phyloP scores from a whole-genome alignment of 2,797 vertebrate genomes.

The Malacoraja senta region DNA sequence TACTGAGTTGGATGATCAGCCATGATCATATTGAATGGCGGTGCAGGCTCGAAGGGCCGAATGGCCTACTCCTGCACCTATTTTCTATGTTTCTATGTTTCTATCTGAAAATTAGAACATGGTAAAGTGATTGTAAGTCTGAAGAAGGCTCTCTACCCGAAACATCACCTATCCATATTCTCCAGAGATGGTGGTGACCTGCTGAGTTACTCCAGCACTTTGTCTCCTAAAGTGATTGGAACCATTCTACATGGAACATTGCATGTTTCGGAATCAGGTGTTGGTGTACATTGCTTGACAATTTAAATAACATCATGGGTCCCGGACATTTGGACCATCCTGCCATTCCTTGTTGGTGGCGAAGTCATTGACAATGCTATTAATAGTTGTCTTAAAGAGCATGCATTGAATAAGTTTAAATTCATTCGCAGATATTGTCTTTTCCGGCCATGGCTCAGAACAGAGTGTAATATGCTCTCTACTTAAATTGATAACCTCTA shows the following conservation, averaged over 20 bases:
- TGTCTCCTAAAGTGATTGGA: too few species aligned
- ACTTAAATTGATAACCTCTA: background rate
- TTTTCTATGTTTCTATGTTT: too few species aligned
- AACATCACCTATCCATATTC: too few species aligned
- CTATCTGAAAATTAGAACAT: background rate
- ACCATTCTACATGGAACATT: too few species aligned
- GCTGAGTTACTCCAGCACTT: too few species aligned
- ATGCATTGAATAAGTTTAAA: background rate
- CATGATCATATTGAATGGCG: too few species aligned
- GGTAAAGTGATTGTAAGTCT: background rate
- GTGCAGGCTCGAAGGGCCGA: too few species aligned
- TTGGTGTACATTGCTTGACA: background rate
- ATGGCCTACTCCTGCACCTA: too few species aligned
- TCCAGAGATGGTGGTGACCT: too few species aligned
- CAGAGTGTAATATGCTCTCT: background rate
- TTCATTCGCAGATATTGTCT: background rate
- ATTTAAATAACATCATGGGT: background rate
- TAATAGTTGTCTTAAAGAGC: background rate
- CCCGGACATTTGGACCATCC: background rate
- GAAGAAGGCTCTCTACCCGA: too few species aligned
- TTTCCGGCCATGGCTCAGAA: background rate
- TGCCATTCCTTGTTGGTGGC: background rate
- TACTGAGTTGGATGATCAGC: too few species aligned
- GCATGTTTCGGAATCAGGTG: background rate
- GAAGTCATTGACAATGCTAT: background rate